Evolutionary conservation across 1,140 invertebrate species (phyloP).

Genomic region (Drosophila navojoa): DNA sequence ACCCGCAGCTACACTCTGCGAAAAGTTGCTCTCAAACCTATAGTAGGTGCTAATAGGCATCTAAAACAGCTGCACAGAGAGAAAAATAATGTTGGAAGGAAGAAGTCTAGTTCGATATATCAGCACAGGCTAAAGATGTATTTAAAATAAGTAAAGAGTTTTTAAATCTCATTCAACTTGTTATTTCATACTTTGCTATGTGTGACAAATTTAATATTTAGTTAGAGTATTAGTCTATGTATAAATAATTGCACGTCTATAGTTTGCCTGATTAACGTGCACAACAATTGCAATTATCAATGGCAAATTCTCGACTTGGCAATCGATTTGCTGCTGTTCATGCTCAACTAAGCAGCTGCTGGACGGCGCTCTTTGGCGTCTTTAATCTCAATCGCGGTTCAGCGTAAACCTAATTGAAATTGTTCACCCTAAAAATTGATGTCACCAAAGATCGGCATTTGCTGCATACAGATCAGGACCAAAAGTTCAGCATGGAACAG

Average conservation of each 20-base stretch:
- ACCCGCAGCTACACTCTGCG: neutral
- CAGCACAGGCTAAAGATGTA: neutral
- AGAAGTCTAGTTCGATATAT: neutral
- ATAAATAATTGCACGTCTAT: neutral
- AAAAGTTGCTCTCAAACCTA: neutral
- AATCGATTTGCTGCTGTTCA: constrained; percentile 28
- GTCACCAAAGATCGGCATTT: constrained; percentile 53
- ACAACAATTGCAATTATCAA: constrained; percentile 47
- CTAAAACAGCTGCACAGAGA: neutral
- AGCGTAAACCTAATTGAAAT: constrained; percentile 58
- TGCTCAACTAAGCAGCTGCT: constrained; percentile 38
- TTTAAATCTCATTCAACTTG: too few species aligned
- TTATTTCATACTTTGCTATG: too few species aligned
- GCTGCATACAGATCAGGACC: constrained; percentile 40
- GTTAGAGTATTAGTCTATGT: neutral
- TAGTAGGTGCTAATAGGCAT: neutral
- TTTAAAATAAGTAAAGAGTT: too few species aligned
- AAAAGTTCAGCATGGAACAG: constrained; percentile 38
- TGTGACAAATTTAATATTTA: neutral
- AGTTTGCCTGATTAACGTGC: constrained; percentile 6
- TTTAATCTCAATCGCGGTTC: constrained; percentile 50
- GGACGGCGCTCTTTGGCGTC: constrained; percentile 7
- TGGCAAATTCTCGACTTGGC: constrained; percentile 29
- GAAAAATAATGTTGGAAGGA: neutral
- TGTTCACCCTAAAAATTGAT: constrained; percentile 59